A percentile compares a stretch with the other conserved stretches of the same genome.
Conservation (phyloP, 2,113 vertebrate species). For the Microcebus lehilahytsara region DNA sequence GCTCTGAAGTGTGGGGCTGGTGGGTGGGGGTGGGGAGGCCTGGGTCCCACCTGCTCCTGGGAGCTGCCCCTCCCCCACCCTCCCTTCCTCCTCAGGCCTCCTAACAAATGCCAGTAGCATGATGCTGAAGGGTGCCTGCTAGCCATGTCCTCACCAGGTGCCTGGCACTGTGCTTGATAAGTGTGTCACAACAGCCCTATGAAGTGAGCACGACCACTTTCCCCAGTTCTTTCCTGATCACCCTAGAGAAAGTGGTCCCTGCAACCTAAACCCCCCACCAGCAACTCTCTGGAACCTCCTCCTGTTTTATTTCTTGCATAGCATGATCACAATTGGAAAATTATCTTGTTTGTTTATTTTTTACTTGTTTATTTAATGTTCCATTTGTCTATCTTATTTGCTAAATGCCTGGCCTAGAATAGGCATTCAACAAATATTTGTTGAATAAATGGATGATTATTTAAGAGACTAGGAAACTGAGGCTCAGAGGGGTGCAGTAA, state of each 20-base stretch:
- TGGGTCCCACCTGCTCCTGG: conserved; percentile 62
- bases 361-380: background rate
- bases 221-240: background rate
- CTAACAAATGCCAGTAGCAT: background rate
- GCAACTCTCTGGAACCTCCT: background rate
- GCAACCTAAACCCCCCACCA: background rate
- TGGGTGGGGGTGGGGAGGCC: conserved; percentile 52
- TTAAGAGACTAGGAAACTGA: conserved; percentile 6
- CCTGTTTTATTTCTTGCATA: background rate
- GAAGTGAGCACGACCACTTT: background rate
- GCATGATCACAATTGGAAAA: background rate
- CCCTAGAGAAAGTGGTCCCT: background rate
- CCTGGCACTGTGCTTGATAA: background rate
- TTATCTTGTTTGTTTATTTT: background rate
- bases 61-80: background rate
- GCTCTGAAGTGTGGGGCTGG: conserved; percentile 38
- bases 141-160: background rate
- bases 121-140: background rate
- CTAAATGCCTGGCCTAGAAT: background rate
- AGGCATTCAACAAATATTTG: background rate
- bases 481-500: background rate
- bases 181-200: background rate
- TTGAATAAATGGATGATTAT: background rate
- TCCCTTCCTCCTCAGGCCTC: background rate
- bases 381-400: conserved; percentile 13